Conservation (phyloP, 2,797 vertebrate genomes). For the Adelosebastes latens region DNA sequence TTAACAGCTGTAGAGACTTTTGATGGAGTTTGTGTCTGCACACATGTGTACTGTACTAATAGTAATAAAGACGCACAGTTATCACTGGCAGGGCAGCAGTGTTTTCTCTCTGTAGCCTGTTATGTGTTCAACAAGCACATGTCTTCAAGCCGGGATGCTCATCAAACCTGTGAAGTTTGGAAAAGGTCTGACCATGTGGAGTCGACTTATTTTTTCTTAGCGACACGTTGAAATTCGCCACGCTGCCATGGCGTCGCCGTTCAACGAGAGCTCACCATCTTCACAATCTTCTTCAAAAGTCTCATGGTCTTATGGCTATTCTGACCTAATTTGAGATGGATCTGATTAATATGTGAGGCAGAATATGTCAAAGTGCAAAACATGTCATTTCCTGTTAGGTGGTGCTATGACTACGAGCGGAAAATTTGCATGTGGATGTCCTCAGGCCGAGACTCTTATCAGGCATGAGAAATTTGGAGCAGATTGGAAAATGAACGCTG, state of each 20-base stretch:
- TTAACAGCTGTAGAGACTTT: no score
- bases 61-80: no score
- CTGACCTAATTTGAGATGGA: background rate
- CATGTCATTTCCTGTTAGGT: background rate
- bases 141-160: background rate
- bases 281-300: background rate
- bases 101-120: no score
- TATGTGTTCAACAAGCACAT: background rate
- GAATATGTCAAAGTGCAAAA: background rate
- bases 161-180: background rate
- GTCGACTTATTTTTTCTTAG: background rate
- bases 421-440: background rate
- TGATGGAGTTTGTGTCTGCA: no score
- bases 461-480: background rate
- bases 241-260: background rate
- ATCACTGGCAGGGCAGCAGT: no score
- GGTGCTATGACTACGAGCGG: accelerated
- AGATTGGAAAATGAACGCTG: background rate
- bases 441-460: accelerated
- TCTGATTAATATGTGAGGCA: background rate
- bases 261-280: background rate
- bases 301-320: background rate
- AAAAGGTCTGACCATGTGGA: background rate
- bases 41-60: no score
- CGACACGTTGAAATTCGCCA: background rate